These are phyloP conservation scores for Hirtodrosophila alboralis DNA, from an alignment of 2,888 invertebrate species.

Conservation along the genomic window DNA sequence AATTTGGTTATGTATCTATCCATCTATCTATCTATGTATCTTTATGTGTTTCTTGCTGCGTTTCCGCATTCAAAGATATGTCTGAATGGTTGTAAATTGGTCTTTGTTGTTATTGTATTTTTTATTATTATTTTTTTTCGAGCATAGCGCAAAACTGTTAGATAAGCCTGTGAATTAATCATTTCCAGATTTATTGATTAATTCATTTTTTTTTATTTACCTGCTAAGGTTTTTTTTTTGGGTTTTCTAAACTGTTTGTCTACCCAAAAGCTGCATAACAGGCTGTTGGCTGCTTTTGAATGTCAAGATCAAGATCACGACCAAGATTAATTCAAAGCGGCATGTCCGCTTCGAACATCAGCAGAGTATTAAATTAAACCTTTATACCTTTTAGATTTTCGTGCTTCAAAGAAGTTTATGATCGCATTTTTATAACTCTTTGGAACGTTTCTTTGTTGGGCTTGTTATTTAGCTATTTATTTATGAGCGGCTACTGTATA, in stretches of 20 bases:
- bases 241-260: slow-evolving; percentile 28
- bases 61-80: slow-evolving; percentile 62
- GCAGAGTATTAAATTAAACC: background rate
- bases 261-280: slow-evolving; percentile 16
- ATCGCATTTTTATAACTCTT: slow-evolving; percentile 54
- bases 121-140: slow-evolving; percentile 10
- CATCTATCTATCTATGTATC: slow-evolving; percentile 6
- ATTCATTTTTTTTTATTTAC: too few species aligned
- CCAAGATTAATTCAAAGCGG: slow-evolving; percentile 40
- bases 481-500: background rate
- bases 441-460: slow-evolving; percentile 31
- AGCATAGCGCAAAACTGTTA: slow-evolving; percentile 33
- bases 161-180: slow-evolving; percentile 49
- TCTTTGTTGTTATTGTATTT: slow-evolving; percentile 13
- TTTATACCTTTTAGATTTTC: slow-evolving; percentile 12
- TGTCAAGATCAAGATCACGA: slow-evolving; percentile 75
- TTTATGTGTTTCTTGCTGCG: slow-evolving; percentile 26
- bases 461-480: slow-evolving; percentile 1
- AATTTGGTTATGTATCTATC: slow-evolving; percentile 16
- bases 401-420: slow-evolving; percentile 36
- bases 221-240: slow-evolving; percentile 6
- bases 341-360: slow-evolving; percentile 29
- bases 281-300: slow-evolving; percentile 33
- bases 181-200: slow-evolving; percentile 19
- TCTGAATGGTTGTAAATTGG: slow-evolving; percentile 27